Percentiles rank a stretch among this genome's conserved stretches.
These are phyloP conservation scores for Amaurobius ferox DNA, from an alignment of 2,888 invertebrate species.

Conservation along the genomic window DNA sequence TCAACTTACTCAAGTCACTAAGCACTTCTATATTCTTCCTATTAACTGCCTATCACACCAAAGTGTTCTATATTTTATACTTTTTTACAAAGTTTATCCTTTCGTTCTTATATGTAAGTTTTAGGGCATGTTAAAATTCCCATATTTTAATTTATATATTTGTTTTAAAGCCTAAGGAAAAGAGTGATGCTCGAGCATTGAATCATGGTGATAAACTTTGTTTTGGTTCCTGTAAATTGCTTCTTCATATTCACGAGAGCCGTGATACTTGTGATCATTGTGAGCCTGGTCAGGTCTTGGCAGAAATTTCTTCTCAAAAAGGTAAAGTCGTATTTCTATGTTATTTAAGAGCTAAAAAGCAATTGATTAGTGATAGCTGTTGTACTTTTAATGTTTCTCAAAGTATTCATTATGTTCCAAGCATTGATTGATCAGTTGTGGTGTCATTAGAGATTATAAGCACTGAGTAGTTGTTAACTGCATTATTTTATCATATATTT, in stretches of 20 bases:
- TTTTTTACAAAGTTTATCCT: constrained; percentile 66
- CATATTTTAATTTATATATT: too few relatives aligned
- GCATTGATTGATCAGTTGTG: too few relatives aligned
- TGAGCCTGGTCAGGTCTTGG: constrained; percentile 86
- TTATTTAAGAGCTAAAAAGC: not conserved
- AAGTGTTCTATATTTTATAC: not conserved
- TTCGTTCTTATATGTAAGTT: not conserved
- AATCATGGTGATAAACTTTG: constrained; percentile 84
- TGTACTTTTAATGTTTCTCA: not conserved
- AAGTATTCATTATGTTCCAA: too few relatives aligned
- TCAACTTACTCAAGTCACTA: too few relatives aligned
- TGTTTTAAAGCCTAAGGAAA: constrained; percentile 80
- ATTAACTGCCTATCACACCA: too few relatives aligned
- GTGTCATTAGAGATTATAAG: too few relatives aligned
- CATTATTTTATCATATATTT: too few relatives aligned
- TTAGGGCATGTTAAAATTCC: too few relatives aligned
- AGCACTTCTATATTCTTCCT: too few relatives aligned
- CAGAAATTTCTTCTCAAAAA: constrained; percentile 59
- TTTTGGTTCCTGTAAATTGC: constrained; percentile 83
- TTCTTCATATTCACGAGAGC: constrained; percentile 92
- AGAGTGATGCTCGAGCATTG: constrained; percentile 83
- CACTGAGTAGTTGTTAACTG: too few relatives aligned
- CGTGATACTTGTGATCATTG: constrained; percentile 93
- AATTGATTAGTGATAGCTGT: not conserved
- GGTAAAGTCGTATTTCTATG: not conserved